These are phyloP conservation scores for Drosophila nr. medialis DNA, from an alignment of 2,888 invertebrate genomes.

Conservation along the genomic window DNA sequence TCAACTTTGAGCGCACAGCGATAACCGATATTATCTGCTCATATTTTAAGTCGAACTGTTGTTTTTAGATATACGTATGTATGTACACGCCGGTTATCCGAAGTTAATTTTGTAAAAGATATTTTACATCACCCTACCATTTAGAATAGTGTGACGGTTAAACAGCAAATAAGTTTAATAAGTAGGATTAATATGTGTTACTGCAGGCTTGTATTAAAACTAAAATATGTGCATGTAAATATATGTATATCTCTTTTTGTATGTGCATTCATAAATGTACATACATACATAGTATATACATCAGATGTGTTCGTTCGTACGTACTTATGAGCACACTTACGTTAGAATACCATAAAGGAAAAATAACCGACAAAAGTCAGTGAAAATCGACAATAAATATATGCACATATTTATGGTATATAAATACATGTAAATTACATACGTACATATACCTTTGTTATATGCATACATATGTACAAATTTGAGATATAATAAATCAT, in stretches of 20 bases:
- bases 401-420: background rate
- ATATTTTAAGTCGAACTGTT: background rate
- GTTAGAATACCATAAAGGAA: background rate
- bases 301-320: background rate
- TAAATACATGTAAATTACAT: background rate
- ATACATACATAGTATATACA: background rate
- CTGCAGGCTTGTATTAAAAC: background rate
- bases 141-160: background rate
- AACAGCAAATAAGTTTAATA: background rate
- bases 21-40: background rate
- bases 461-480: background rate
- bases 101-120: background rate
- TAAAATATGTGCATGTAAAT: background rate
- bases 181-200: background rate
- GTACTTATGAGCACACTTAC: background rate
- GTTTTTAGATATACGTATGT: constrained; percentile 1
- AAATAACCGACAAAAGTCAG: background rate
- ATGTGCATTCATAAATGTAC: background rate
- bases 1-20: background rate
- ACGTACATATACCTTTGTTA: background rate
- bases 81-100: constrained; percentile 1
- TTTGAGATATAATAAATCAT: background rate
- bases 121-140: background rate
- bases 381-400: background rate
- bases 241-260: background rate